These are phyloP conservation scores for Solea senegalensis DNA, from an alignment of 2,113 vertebrate species.

Conservation along the genomic window DNA sequence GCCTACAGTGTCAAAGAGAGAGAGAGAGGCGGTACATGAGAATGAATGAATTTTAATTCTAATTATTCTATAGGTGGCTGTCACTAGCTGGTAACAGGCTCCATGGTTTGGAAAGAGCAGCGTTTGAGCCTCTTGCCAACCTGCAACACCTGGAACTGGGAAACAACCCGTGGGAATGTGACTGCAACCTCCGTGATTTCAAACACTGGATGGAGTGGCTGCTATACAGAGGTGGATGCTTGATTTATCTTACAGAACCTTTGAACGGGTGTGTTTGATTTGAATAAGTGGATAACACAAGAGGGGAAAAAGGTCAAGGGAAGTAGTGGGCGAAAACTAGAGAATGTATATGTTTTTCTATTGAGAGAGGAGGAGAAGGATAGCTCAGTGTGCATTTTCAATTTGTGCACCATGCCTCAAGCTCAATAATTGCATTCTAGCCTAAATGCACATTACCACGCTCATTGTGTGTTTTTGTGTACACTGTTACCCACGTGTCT, in stretches of 20 bases:
- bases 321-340: constrained; percentile 2
- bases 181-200: constrained; percentile 96
- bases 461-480: constrained; percentile 32
- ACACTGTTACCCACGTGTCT: constrained; percentile 25
- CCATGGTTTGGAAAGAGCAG: constrained; percentile 91
- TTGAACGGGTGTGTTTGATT: constrained; percentile 23
- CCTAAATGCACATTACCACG: constrained; percentile 29
- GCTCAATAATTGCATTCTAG: constrained; percentile 1
- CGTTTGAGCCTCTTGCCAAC: constrained; percentile 92
- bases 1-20: not conserved
- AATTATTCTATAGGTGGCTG: constrained; percentile 80
- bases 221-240: constrained; percentile 90
- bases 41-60: not conserved
- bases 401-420: constrained; percentile 10
- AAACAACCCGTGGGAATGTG: constrained; percentile 98
- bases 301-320: not conserved
- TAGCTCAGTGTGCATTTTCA: constrained; percentile 6
- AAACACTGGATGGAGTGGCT: constrained; percentile 99
- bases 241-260: constrained; percentile 18
- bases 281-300: not conserved
- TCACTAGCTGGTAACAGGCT: constrained; percentile 93
- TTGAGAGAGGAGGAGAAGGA: not conserved
- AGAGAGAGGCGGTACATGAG: not conserved
- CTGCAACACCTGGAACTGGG: constrained; percentile 93
- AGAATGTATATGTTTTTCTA: not conserved